phyloP scores from a whole-genome alignment of 2,797 vertebrate genomes.

The Hypotaenidia philippensis region DNA sequence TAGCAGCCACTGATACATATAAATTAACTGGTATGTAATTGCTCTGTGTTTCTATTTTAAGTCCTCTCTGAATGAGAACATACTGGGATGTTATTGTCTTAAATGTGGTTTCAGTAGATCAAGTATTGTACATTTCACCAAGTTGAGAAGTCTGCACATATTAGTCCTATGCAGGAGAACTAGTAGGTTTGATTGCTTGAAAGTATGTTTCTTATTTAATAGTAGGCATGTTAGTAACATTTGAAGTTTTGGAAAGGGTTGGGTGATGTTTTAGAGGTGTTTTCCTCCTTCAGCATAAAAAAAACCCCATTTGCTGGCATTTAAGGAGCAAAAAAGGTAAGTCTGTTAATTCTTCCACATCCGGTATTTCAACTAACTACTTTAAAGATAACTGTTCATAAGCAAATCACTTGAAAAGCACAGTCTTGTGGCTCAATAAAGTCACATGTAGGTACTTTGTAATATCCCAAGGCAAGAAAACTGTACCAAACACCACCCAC shows the following conservation, averaged over 20 bases:
- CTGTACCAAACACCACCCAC: neutral
- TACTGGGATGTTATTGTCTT: neutral
- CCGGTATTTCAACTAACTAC: neutral
- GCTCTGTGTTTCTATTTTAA: neutral
- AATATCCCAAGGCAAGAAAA: neutral
- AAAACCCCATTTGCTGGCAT: neutral
- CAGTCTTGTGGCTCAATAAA: neutral
- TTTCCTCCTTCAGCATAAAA: neutral
- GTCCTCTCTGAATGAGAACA: neutral
- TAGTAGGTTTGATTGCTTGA: neutral
- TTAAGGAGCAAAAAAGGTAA: neutral
- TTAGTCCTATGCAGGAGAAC: neutral
- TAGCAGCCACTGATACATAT: neutral
- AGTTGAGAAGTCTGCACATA: neutral
- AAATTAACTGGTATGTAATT: neutral
- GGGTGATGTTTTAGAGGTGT: neutral
- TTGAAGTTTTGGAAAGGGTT: neutral
- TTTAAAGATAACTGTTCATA: neutral
- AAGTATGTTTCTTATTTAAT: neutral
- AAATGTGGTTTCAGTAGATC: neutral
- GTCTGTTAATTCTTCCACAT: neutral
- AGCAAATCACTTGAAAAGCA: neutral
- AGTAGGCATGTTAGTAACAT: neutral
- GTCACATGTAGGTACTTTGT: neutral
- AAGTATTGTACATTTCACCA: neutral